These are phyloP conservation scores for Macropodus opercularis DNA, from an alignment of 2,797 vertebrate species.

Conservation along the genomic window DNA sequence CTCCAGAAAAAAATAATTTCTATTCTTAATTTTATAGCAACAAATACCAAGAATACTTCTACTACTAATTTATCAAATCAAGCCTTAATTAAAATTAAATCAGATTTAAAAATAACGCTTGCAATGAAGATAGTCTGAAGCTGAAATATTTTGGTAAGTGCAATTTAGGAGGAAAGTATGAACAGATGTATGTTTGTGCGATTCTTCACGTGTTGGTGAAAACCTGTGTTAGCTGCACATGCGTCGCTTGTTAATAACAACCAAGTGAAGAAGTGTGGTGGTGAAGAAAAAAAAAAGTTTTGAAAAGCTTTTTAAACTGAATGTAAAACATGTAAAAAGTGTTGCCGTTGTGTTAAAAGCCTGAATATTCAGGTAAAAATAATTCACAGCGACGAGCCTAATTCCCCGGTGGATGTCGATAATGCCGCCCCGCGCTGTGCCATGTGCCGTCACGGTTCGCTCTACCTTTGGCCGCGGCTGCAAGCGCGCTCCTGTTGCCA, in stretches of 20 bases:
- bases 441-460: constrained; percentile 58
- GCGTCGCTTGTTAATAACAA: too few relatives aligned
- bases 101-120: background rate
- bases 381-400: background rate
- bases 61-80: too few relatives aligned
- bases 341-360: background rate
- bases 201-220: background rate
- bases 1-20: too few relatives aligned
- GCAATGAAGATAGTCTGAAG: background rate
- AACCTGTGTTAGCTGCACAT: background rate
- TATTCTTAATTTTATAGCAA: too few relatives aligned
- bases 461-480: constrained; percentile 65
- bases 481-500: constrained; percentile 52
- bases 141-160: background rate
- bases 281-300: background rate
- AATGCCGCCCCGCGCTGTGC: constrained; percentile 8
- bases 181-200: background rate
- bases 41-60: background rate
- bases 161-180: background rate
- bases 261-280: too few relatives aligned
- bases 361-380: background rate
- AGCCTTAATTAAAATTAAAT: background rate
- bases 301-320: background rate
- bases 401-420: constrained; percentile 11
- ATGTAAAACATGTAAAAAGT: background rate